Evolutionary conservation across 2,113 vertebrate species (phyloP).

Genomic region (Amphiprion percula): DNA sequence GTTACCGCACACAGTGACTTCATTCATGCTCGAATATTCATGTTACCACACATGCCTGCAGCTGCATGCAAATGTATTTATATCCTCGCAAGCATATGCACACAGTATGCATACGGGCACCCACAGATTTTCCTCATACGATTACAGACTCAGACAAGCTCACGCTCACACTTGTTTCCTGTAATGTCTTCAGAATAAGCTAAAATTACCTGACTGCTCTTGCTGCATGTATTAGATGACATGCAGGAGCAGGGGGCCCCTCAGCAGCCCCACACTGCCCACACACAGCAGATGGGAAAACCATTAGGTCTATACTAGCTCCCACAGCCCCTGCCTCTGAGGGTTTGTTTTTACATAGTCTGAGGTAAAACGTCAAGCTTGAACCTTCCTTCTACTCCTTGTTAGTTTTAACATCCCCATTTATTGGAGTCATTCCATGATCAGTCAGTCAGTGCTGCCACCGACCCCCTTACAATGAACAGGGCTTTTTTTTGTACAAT

Average conservation of each 20-base stretch:
- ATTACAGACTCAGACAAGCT: neutral
- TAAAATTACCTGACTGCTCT: slow-evolving; percentile 38
- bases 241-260: neutral
- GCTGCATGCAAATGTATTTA: slow-evolving; percentile 28
- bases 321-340: slow-evolving; percentile 23
- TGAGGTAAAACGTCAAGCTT: slow-evolving; percentile 11
- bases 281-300: slow-evolving; percentile 65
- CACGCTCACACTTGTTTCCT: slow-evolving; percentile 5
- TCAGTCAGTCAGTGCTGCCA: no score
- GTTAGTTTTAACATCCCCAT: neutral
- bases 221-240: slow-evolving; percentile 61
- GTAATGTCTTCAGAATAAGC: slow-evolving; percentile 8
- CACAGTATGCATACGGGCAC: neutral
- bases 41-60: slow-evolving; percentile 14
- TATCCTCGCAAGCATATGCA: neutral
- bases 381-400: slow-evolving; percentile 4
- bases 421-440: neutral
- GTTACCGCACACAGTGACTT: slow-evolving; percentile 27
- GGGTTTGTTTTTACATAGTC: slow-evolving; percentile 33
- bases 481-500: no score
- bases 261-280: slow-evolving; percentile 10
- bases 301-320: slow-evolving; percentile 30
- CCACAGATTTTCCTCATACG: neutral
- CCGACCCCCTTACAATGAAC: no score
- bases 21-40: slow-evolving; percentile 16